Evolutionary conservation across 2,888 invertebrate genomes (phyloP), one percentile per base, ranked within the genome.

Genomic region (Scaptomyza caliginosa): DNA sequence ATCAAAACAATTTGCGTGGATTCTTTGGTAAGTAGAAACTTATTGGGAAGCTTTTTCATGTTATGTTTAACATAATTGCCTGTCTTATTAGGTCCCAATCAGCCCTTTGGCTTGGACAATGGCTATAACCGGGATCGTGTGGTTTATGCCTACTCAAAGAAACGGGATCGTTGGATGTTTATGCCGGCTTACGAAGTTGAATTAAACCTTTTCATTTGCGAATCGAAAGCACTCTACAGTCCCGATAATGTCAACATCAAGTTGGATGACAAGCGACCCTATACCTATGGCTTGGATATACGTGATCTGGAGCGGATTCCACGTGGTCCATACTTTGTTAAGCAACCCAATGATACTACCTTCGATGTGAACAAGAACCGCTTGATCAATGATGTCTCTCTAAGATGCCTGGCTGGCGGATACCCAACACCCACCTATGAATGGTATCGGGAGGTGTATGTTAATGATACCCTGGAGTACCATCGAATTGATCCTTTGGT

Each of bases 361-460:
- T 97, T 96, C 91, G 98, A 98, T 91, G 94, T 95, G 7, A 94
- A 95, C 8, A 94, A 94, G 80, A 93, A 94, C 71, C 94, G 94
- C 70, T 89, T 93, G 46, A 93, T 93, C 16, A 96, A 96, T 89
- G 95, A 96, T 91, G 94, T 97, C 0, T 93, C 95, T 7, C 90
- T 98, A 8, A 95, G 95, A 73, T 97, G 97, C 86, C 92, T 96
- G 59, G 96, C 96, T 74, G 96, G 94, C 72, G 98, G 98, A 0
- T 98, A 95, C 90, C 98, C 98, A 4, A 94, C 96, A 19, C 98
- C 98, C 0, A 94, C 94, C 0, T 98, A 98, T 89, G 94, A 95
- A 85, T 98, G 97, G 98, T 98, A 94, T 89, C 94, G 95, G 88
- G 97, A 97, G 92, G 95, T 96, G 78, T 97, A 96, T 90, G 94